phyloP scores from a whole-genome alignment of 2,113 vertebrate genomes.

The Dasyurus viverrinus region DNA sequence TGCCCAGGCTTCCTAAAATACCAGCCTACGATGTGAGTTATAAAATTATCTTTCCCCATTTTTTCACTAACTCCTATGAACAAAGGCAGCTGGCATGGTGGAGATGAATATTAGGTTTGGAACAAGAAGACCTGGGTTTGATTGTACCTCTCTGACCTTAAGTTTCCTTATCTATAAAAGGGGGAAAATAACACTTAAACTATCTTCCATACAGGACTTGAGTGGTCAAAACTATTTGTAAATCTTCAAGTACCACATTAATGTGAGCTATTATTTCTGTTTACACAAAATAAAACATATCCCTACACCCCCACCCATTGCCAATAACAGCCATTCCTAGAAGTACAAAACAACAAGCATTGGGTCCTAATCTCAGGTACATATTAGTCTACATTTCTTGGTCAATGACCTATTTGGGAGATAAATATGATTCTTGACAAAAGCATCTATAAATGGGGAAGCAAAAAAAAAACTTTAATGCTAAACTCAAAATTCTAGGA shows the following conservation, averaged over 20 bases:
- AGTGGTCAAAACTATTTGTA: not conserved
- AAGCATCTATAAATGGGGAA: not conserved
- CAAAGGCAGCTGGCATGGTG: not conserved
- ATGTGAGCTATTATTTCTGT: not conserved
- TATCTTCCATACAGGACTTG: not conserved
- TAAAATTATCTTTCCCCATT: not conserved
- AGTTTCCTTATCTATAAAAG: not conserved
- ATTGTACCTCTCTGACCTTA: not conserved
- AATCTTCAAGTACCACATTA: not conserved
- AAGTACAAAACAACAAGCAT: not conserved
- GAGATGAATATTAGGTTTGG: not conserved
- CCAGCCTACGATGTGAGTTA: not conserved
- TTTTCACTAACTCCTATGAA: not conserved
- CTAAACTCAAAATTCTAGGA: not conserved
- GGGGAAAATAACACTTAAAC: not conserved
- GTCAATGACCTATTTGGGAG: not conserved
- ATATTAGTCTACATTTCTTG: not conserved
- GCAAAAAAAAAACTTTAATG: not conserved
- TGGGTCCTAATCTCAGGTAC: not conserved
- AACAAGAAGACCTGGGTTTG: not conserved
- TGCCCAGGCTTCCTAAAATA: not conserved
- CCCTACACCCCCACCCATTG: not conserved
- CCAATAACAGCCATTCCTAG: not conserved
- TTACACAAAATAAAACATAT: not conserved
- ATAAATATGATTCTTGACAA: not conserved